Base-by-base conservation (phyloP, 92 coral and sea anemone genomes). In the Heteractis magnifica region DNA sequence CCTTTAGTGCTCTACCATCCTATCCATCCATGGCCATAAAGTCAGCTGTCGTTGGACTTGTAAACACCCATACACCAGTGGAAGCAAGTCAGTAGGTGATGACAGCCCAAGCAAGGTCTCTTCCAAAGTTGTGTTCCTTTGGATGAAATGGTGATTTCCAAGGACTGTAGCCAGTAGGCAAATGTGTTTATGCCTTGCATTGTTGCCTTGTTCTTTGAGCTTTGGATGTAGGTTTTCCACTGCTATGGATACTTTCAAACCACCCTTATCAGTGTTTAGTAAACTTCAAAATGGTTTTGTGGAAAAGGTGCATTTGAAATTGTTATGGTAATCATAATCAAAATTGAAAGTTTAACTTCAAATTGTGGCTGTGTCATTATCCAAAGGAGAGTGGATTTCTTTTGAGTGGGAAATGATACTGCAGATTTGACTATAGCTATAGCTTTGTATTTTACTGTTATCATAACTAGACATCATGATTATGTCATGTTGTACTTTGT, bases 1-100 rank as follows among this genome's bases (percentile, higher is more conserved):
- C 93, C 53, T 90, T 96, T 65, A 90, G 88, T 60, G 88, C 98
- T 0, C 78, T 96, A 56, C 99, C 99, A 2, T 96, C 99, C 34
- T 82, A 74, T 11, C 98, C 97, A 73, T 89, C 87, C 80, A 88
- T 93, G 90, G 87, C 92, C 12, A 85, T 89, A 12, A 86, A 81
- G 49, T 87, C 90, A 4, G 79, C 77, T 2, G 77, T 79, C 41
- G 85, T 79, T 26, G 81, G 80, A 15, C 87, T 82, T 18, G 82
- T 89, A 12, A 86, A 75, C n/a, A 71, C 90, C 21, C 87, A 76
- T n/a, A 58, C 79, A 20, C 10, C 90, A 19, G 78, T 89, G n/a
- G 90, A 87, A 49, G 87, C 90, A 19, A 80, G 81, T 15, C 92
- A 86, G 87, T 89, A 82, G 52, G 64, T 44, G 41, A 26, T 34